Base-by-base conservation (phyloP, 2,797 vertebrate genomes). In the Gymnothorax reevesii region DNA sequence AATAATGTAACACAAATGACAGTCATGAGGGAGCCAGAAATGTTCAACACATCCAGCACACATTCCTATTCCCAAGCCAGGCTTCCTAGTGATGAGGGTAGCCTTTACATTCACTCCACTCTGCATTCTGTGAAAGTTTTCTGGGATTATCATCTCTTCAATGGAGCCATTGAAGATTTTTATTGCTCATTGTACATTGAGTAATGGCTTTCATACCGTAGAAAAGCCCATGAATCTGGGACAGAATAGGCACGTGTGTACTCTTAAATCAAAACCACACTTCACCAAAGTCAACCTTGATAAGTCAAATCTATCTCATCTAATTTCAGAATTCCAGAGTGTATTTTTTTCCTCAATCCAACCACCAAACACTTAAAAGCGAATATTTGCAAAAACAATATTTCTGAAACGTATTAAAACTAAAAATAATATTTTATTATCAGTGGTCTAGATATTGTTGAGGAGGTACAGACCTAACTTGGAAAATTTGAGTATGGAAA, bases 181-280 rank as follows among this genome's bases (percentile, higher is more conserved):
- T 79, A 20, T 79, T 52, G 7, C 22, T 79, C 42, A 79, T 79
- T 79, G 20, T 6, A 54, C n/a, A n/a, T n/a, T n/a, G n/a, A n/a
- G 49, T 79, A 79, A 79, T 79, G 75, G 75, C 10, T 79, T 79
- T 52, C 75, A 79, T 79, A 52, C 54, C 22, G 75, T 9, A 20
- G 42, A 7, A 79, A 79, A 42, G 22, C 42, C 75, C 5, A 79
- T 7, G 9, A 79, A 8, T 79, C 42, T 49, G 22, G n/a, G 15
- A 75, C 73, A 79, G 75, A 49, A 79, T 55, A 52, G 5, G 17
- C 75, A 2, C 22, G 49, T n/a, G 15, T 79, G 20, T 79, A 52
- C 75, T 8, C 75, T 79, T 20, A 22, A 79, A 79, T 79, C 49
- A 79, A 20, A 79, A 79, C 20, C 75, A 54, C 17, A 54, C 75